Percentiles rank a stretch among this genome's conserved stretches.
phyloP scores from a whole-genome alignment of 2,797 vertebrate species.

The Percopsis omiscomaycus region DNA sequence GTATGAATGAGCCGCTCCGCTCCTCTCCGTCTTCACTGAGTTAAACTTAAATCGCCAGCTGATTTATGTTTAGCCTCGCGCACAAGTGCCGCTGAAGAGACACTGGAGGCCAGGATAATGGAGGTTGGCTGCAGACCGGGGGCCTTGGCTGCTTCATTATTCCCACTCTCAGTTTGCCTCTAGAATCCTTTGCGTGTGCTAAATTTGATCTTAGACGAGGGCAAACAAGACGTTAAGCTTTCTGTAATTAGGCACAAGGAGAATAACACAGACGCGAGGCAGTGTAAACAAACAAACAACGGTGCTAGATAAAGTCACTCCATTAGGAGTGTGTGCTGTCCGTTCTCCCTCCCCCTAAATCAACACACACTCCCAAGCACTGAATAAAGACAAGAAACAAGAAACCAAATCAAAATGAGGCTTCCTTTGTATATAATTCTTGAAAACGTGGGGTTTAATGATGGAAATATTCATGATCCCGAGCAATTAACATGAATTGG shows the following conservation, averaged over 20 bases:
- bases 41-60: slow-evolving; percentile 69
- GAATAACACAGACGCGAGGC: slow-evolving; percentile 37
- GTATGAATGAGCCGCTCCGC: slow-evolving; percentile 54
- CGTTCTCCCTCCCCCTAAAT: not conserved
- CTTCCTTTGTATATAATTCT: too few species aligned
- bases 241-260: slow-evolving; percentile 47
- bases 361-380: not conserved
- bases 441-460: not conserved
- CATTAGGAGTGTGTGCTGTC: slow-evolving; percentile 25
- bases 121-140: slow-evolving; percentile 20
- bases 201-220: slow-evolving; percentile 15
- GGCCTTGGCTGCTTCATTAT: slow-evolving; percentile 39
- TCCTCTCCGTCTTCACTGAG: slow-evolving; percentile 54
- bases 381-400: not conserved
- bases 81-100: slow-evolving; percentile 34
- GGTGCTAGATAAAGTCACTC: slow-evolving; percentile 35
- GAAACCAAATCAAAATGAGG: not conserved
- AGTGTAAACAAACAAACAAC: slow-evolving; percentile 29
- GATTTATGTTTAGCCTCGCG: slow-evolving; percentile 52
- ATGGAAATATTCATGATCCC: not conserved
- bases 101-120: slow-evolving; percentile 60
- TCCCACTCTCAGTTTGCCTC: slow-evolving; percentile 13
- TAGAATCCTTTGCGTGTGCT: slow-evolving; percentile 9
- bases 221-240: slow-evolving; percentile 49
- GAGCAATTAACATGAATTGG: not conserved